Percentiles rank a stretch among this genome's conserved stretches.
phyloP scores from a whole-genome alignment of 2,113 vertebrate species.

The Mesitornis unicolor region DNA sequence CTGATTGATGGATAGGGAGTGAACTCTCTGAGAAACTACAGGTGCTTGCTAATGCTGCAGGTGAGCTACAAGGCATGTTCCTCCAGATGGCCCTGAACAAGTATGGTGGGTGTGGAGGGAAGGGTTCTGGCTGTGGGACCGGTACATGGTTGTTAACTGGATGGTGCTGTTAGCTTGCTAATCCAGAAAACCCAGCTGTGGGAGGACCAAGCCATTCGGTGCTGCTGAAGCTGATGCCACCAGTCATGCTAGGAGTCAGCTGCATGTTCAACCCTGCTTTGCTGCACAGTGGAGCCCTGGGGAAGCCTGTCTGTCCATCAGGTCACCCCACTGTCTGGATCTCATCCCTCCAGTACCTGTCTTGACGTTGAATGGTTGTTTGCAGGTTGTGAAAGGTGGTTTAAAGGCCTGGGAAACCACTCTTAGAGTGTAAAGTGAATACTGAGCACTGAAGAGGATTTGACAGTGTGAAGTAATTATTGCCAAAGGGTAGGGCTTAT shows the following conservation, averaged over 20 bases:
- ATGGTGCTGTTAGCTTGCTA: background rate
- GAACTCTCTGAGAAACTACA: background rate
- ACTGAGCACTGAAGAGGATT: background rate
- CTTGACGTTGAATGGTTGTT: background rate
- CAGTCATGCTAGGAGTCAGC: rapidly evolving
- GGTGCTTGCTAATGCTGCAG: background rate
- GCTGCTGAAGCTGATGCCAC: background rate
- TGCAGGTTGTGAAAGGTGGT: background rate
- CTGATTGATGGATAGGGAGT: background rate
- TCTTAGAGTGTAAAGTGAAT: background rate
- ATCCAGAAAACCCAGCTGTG: background rate
- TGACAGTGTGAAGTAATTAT: background rate
- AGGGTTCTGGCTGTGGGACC: background rate
- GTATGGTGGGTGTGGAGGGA: rapidly evolving
- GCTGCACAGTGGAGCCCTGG: rapidly evolving
- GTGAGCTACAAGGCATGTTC: background rate
- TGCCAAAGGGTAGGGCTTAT: background rate
- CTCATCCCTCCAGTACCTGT: background rate
- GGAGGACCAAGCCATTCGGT: background rate
- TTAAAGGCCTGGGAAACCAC: background rate
- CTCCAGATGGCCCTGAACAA: background rate
- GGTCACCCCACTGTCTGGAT: background rate
- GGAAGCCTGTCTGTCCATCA: rapidly evolving
- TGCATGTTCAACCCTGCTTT: background rate
- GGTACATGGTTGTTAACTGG: background rate